These are phyloP conservation scores for Drosophila pseudotakahashii DNA, from an alignment of 2,888 invertebrate species.

Conservation along the genomic window DNA sequence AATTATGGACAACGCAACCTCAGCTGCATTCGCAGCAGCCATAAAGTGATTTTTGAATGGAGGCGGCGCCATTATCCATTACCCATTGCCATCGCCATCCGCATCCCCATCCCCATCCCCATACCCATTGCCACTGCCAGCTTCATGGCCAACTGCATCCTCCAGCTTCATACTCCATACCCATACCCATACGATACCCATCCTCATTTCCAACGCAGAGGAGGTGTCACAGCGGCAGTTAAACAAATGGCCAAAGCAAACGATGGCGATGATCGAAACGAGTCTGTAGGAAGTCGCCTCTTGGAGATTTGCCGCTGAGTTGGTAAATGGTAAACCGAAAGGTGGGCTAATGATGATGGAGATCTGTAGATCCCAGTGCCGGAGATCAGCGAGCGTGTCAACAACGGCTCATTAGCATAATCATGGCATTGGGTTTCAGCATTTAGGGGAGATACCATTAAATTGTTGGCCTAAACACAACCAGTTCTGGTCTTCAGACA, in stretches of 20 bases:
- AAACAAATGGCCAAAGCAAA: conserved; percentile 57
- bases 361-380: conserved; percentile 29
- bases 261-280: conserved; percentile 39
- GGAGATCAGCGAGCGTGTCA: conserved; percentile 43
- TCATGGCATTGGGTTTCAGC: conserved; percentile 30
- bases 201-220: conserved; percentile 1
- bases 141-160: background rate
- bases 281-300: conserved; percentile 5
- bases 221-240: conserved; percentile 69
- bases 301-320: conserved; percentile 22
- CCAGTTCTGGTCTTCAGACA: conserved; percentile 5
- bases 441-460: conserved; percentile 20
- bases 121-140: background rate
- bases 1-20: conserved; percentile 65
- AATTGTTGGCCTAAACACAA: background rate
- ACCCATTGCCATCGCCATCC: conserved; percentile 12
- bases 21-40: conserved; percentile 39
- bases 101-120: background rate
- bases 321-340: conserved; percentile 29
- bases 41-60: conserved; percentile 74
- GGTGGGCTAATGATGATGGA: conserved; percentile 42
- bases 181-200: background rate
- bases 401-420: conserved; percentile 47
- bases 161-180: background rate
- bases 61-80: conserved; percentile 66